Evolutionary conservation across 2,888 invertebrate genomes (phyloP).

Genomic region (Pediacus dermestoides): DNA sequence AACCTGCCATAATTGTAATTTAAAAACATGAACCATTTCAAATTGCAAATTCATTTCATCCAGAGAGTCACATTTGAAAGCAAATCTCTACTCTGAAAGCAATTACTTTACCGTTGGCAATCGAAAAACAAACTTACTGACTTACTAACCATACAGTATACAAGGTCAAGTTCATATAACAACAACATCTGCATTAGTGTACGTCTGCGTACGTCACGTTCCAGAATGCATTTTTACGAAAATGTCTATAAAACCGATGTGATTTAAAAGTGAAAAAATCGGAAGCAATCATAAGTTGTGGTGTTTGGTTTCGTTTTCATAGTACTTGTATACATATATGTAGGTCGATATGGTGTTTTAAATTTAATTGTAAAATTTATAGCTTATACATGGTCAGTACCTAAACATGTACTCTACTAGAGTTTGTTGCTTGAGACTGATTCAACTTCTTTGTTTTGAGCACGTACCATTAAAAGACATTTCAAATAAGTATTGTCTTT

Average conservation of each 20-base stretch:
- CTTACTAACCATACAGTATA: not conserved
- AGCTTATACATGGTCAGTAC: slow-evolving; percentile 19
- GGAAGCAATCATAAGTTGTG: no score
- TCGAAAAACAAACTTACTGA: not conserved
- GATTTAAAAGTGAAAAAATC: not conserved
- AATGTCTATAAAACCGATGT: slow-evolving; percentile 2
- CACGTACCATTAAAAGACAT: no score
- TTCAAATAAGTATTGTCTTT: no score
- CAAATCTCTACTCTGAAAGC: no score
- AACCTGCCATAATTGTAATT: no score
- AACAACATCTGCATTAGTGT: no score
- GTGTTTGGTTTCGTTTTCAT: slow-evolving; percentile 1
- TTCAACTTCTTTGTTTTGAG: slow-evolving; percentile 9
- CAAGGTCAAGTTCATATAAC: slow-evolving; percentile 1
- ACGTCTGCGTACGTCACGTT: slow-evolving; percentile 2
- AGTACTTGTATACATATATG: slow-evolving; percentile 12
- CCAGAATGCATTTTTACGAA: slow-evolving; percentile 1
- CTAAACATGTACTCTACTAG: slow-evolving; percentile 17
- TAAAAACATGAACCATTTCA: no score
- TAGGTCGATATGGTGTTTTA: slow-evolving; percentile 22
- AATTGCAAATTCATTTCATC: no score
- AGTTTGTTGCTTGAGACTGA: slow-evolving; percentile 18
- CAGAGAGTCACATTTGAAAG: no score
- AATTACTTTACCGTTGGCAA: no score
- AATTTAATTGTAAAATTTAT: slow-evolving; percentile 24